phyloP scores from a whole-genome alignment of 2,797 vertebrate genomes.

The Uromys caudimaculatus region DNA sequence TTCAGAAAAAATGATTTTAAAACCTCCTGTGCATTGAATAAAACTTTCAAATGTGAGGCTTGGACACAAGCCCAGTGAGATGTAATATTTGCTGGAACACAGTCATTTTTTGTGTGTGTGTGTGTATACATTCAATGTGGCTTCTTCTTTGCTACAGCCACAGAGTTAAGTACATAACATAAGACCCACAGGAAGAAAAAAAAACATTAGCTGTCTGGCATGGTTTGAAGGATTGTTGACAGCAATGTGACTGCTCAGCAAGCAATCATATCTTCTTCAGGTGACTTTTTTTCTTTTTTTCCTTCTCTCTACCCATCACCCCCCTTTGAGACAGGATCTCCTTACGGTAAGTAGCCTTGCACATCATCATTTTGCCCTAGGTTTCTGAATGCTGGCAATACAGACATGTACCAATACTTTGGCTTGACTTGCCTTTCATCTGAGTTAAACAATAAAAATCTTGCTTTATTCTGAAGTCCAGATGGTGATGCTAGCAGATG shows the following conservation, averaged over 20 bases:
- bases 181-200: not conserved
- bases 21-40: not conserved
- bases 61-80: slow-evolving; percentile 51
- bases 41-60: slow-evolving; percentile 44
- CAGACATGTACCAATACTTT: not conserved
- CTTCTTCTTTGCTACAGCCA: not conserved
- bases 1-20: slow-evolving; percentile 43
- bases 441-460: slow-evolving; percentile 2
- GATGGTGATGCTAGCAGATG: not conserved
- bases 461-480: not conserved
- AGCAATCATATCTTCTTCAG: not conserved
- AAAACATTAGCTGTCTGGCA: not conserved
- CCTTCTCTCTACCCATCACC: not conserved
- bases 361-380: not conserved
- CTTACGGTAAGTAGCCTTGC: not conserved
- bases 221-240: not conserved
- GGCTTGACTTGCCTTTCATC: not conserved
- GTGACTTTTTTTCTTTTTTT: not conserved
- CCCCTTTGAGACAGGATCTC: not conserved
- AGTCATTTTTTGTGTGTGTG: not conserved
- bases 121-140: not conserved
- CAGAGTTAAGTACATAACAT: not conserved
- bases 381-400: not conserved
- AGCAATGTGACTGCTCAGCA: not conserved
- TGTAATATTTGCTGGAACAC: not conserved